phyloP scores from a whole-genome alignment of 2,888 invertebrate species.

The Andrena minutula region DNA sequence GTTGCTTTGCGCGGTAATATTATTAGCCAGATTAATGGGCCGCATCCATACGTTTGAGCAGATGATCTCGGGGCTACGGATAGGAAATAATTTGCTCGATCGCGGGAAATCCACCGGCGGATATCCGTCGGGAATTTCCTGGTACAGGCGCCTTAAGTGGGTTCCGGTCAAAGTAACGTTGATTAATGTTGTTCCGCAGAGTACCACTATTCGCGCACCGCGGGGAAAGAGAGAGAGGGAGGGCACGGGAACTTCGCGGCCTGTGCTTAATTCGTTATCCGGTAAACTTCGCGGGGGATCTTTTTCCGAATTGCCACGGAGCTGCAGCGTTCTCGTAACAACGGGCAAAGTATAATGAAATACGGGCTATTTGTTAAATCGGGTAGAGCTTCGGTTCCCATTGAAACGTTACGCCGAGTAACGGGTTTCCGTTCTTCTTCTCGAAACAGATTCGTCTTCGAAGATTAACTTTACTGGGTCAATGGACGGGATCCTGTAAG shows the following conservation, averaged over 20 bases:
- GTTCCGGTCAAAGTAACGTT: slow-evolving; percentile 62
- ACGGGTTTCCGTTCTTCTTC: background rate
- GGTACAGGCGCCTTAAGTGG: slow-evolving; percentile 55
- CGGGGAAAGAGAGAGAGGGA: slow-evolving; percentile 19
- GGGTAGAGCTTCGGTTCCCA: slow-evolving; percentile 6
- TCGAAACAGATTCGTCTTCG: background rate
- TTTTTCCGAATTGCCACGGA: slow-evolving; percentile 42
- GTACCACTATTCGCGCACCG: slow-evolving; percentile 48
- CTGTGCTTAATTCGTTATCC: slow-evolving; percentile 59
- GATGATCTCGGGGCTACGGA: background rate
- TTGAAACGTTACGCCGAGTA: background rate
- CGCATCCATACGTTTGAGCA: slow-evolving; percentile 1
- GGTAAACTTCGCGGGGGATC: slow-evolving; percentile 37
- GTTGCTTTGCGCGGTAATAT: background rate
- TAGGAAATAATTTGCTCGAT: slow-evolving; percentile 58
- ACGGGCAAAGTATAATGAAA: slow-evolving; percentile 19
- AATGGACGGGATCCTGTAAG: too few relatives aligned
- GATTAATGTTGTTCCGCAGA: slow-evolving; percentile 66
- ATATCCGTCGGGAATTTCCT: slow-evolving; percentile 51
- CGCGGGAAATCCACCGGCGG: slow-evolving; percentile 52
- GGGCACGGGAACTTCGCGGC: slow-evolving; percentile 34
- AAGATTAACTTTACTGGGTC: slow-evolving; percentile 3
- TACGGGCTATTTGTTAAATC: slow-evolving; percentile 26
- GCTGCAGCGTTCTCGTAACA: slow-evolving; percentile 12
- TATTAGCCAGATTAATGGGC: slow-evolving; percentile 25